A percentile compares a stretch with the other conserved stretches of the same genome.
These are phyloP conservation scores for Passer domesticus DNA, from an alignment of 2,113 vertebrate genomes.

Conservation along the genomic window DNA sequence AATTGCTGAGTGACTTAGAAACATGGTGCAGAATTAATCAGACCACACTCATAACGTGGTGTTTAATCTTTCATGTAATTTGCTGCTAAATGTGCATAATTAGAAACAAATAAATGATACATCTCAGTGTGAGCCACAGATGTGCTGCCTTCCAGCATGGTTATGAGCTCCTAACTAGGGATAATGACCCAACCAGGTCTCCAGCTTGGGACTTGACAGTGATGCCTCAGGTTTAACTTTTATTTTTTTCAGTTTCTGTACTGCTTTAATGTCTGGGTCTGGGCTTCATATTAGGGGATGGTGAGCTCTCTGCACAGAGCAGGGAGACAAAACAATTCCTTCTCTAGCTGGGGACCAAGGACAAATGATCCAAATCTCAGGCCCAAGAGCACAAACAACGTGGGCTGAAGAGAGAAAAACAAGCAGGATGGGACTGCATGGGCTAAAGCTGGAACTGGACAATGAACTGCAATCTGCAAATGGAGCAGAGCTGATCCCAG, in stretches of 20 bases:
- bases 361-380: not conserved
- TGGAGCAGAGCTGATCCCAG: not conserved
- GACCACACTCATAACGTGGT: not conserved
- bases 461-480: not conserved
- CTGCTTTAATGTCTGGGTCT: not conserved
- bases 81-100: constrained; percentile 19
- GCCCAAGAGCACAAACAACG: not conserved
- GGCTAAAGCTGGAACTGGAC: not conserved
- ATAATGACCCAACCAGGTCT: not conserved
- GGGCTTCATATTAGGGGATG: accelerated
- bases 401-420: not conserved
- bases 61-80: constrained; percentile 32
- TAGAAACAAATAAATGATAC: not conserved
- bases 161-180: not conserved
- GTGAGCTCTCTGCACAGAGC: not conserved
- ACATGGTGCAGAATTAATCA: constrained; percentile 14
- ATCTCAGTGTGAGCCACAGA: not conserved
- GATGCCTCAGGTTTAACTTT: not conserved
- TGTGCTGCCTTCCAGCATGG: not conserved
- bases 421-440: not conserved
- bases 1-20: not conserved
- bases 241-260: not conserved
- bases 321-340: not conserved
- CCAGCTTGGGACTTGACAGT: not conserved
- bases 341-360: not conserved